These are phyloP conservation scores for Eidolon dupreanum DNA, from an alignment of 2,797 vertebrate genomes.

Conservation along the genomic window DNA sequence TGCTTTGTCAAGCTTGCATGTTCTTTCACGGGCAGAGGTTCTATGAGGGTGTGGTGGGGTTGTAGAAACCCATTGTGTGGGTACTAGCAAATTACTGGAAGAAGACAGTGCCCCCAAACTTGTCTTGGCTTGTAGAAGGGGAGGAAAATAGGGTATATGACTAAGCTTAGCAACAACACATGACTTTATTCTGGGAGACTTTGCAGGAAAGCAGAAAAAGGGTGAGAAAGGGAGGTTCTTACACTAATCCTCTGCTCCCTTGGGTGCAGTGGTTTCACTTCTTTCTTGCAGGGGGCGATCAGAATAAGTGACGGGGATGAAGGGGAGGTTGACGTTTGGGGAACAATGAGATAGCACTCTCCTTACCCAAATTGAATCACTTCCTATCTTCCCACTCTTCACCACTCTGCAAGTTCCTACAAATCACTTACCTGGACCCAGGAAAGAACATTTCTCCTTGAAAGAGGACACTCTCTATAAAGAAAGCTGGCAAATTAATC, in stretches of 20 bases:
- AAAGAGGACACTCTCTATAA: background rate
- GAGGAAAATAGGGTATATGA: background rate
- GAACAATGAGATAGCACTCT: background rate
- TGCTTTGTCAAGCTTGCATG: background rate
- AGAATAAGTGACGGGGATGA: background rate
- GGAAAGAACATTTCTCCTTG: background rate
- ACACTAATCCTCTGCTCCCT: background rate
- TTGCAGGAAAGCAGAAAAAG: background rate
- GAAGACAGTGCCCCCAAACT: background rate
- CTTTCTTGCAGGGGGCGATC: background rate
- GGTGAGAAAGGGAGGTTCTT: background rate
- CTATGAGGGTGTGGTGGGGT: background rate
- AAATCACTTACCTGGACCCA: background rate
- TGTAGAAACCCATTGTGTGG: background rate
- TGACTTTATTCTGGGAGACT: slow-evolving; percentile 18
- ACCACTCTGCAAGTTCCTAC: background rate
- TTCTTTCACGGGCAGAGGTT: background rate
- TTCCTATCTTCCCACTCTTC: background rate
- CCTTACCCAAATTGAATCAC: background rate
- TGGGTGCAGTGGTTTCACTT: slow-evolving; percentile 22
- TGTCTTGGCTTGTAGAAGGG: background rate
- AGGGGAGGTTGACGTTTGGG: background rate
- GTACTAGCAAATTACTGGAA: background rate
- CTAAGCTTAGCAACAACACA: background rate
- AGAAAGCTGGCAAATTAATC: slow-evolving; percentile 5